Evolutionary conservation across 2,888 invertebrate species (phyloP).

Genomic region (Caenorhabditis panamensis): DNA sequence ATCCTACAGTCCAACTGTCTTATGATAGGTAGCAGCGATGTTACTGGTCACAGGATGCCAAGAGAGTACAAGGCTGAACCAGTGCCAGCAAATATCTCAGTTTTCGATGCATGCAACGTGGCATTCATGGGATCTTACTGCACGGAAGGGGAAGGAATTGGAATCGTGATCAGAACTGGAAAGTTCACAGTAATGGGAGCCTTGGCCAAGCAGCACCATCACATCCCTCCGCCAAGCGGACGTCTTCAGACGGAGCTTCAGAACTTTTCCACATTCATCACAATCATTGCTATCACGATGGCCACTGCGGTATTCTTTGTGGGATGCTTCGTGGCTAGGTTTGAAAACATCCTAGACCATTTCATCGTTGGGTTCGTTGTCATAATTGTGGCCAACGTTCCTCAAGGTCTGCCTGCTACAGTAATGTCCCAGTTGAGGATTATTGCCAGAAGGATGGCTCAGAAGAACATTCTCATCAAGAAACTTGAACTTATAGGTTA

Average conservation of each 20-base stretch:
- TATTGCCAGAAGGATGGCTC: conserved; percentile 94
- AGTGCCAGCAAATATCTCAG: conserved; percentile 70
- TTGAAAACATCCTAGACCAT: conserved; percentile 79
- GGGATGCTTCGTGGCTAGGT: conserved; percentile 77
- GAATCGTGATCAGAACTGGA: conserved; percentile 78
- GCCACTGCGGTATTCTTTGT: conserved; percentile 78
- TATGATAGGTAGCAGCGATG: conserved; percentile 78
- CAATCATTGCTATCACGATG: conserved; percentile 77
- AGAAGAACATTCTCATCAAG: conserved; percentile 98
- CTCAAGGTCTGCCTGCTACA: conserved; percentile 79
- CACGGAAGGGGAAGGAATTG: conserved; percentile 80
- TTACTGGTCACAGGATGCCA: conserved; percentile 62
- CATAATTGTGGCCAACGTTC: conserved; percentile 79
- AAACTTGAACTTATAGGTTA: conserved; percentile 78
- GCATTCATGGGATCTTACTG: conserved; percentile 80
- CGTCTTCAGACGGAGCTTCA: conserved; percentile 68
- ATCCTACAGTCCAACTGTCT: conserved; percentile 80
- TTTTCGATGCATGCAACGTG: conserved; percentile 78
- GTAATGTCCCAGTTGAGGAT: conserved; percentile 80
- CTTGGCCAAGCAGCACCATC: conserved; percentile 66
- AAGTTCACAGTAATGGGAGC: conserved; percentile 76
- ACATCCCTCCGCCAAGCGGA: conserved; percentile 68
- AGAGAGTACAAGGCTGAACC: conserved; percentile 70
- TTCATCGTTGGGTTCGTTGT: conserved; percentile 80
- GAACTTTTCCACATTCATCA: conserved; percentile 73